Evolutionary conservation across 2,113 vertebrate genomes (phyloP).

Genomic region (Corydoras sp.): DNA sequence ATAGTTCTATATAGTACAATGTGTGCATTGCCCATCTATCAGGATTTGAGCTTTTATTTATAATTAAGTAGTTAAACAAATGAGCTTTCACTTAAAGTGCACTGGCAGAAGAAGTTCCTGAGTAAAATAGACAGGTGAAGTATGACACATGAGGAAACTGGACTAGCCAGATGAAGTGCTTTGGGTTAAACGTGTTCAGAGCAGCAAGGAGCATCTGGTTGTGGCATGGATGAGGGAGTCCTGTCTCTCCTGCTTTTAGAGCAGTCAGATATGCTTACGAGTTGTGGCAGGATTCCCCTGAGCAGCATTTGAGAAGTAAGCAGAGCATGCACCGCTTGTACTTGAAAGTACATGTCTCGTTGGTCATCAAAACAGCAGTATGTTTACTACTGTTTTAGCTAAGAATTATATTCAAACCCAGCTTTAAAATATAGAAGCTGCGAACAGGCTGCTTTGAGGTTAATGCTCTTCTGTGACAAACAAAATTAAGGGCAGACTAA

Average conservation of each 20-base stretch:
- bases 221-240: too few species aligned
- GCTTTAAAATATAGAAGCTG: slow-evolving; percentile 19
- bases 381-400: slow-evolving; percentile 22
- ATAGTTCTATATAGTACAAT: too few species aligned
- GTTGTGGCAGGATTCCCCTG: too few species aligned
- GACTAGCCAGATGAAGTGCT: too few species aligned
- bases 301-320: background rate
- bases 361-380: background rate
- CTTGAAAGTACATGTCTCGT: background rate
- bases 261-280: too few species aligned
- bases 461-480: slow-evolving; percentile 24
- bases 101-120: background rate
- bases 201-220: too few species aligned
- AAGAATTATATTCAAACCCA: slow-evolving; percentile 20
- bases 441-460: background rate
- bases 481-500: slow-evolving; percentile 14
- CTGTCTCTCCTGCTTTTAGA: too few species aligned
- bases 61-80: too few species aligned
- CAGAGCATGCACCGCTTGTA: background rate
- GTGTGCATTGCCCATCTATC: too few species aligned
- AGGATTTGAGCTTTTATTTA: too few species aligned
- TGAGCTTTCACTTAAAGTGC: too few species aligned
- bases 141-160: background rate
- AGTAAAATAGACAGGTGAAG: background rate
- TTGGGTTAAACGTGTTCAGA: too few species aligned